These are phyloP conservation scores for Melipona quadrifasciata DNA, from an alignment of 1,140 invertebrate species.

Conservation along the genomic window DNA sequence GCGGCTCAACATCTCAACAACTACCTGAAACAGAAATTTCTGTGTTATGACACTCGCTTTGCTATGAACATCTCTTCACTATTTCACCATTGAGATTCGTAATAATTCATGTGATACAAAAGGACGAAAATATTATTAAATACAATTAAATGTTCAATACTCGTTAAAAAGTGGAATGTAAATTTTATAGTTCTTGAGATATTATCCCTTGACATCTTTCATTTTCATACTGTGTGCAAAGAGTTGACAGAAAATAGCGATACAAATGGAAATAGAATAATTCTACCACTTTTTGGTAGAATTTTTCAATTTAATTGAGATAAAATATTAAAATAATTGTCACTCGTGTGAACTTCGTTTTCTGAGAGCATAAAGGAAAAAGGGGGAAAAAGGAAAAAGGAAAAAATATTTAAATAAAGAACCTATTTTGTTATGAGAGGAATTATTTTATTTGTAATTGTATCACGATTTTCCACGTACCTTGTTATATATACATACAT, in stretches of 20 bases:
- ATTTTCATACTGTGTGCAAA: background rate
- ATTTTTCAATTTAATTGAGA: background rate
- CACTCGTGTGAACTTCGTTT: background rate
- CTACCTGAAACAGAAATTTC: background rate
- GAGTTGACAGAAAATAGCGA: background rate
- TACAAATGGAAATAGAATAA: background rate
- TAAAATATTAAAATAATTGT: background rate
- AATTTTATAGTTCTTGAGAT: constrained; percentile 4
- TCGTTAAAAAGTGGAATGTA: background rate
- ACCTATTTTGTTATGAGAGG: background rate
- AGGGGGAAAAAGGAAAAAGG: too few relatives aligned
- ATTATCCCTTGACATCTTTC: background rate
- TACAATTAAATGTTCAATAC: background rate
- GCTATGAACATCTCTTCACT: background rate
- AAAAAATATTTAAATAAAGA: background rate
- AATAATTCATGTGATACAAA: background rate
- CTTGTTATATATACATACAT: background rate
- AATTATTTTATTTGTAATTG: background rate
- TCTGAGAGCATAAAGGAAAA: too few relatives aligned
- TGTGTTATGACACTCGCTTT: background rate
- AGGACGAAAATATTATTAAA: background rate
- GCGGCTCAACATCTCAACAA: background rate
- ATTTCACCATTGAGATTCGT: background rate
- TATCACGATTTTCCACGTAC: background rate
- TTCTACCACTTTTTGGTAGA: too few relatives aligned